phyloP scores from a whole-genome alignment of 2,888 invertebrate species.

The Dexiosoma caninum region DNA sequence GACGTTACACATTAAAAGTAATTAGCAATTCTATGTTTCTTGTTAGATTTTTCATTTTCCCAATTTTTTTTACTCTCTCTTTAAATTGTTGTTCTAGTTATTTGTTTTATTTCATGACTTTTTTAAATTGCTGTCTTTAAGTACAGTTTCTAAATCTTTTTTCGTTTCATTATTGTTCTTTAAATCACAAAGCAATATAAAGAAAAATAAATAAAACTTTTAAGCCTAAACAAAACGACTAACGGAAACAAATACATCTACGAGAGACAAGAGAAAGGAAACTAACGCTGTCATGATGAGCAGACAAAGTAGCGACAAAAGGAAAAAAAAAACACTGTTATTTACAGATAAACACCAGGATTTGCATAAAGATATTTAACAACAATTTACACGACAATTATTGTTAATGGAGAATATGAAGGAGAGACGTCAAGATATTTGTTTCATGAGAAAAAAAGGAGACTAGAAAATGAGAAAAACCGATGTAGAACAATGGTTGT shows the following conservation, averaged over 20 bases:
- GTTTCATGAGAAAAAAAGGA: too few relatives aligned
- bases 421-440: background rate
- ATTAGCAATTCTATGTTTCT: too few relatives aligned
- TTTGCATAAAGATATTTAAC: constrained; percentile 45
- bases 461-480: background rate
- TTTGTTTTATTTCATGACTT: background rate
- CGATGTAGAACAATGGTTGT: background rate
- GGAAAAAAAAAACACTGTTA: constrained; percentile 8
- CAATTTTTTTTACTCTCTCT: too few relatives aligned
- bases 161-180: background rate
- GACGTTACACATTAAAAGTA: too few relatives aligned
- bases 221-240: constrained; percentile 36
- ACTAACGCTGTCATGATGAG: constrained; percentile 1
- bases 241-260: background rate
- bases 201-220: constrained; percentile 29
- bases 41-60: too few relatives aligned
- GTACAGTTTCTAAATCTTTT: background rate
- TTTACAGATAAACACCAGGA: constrained; percentile 49
- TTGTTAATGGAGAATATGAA: constrained; percentile 36
- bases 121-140: background rate
- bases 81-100: background rate
- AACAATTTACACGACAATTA: constrained; percentile 46
- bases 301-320: background rate
- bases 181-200: constrained; percentile 9
- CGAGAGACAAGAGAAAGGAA: background rate